Evolutionary conservation across 2,113 vertebrate species (phyloP), one percentile per base, ranked within the genome.

Genomic region (Phrynosoma blainvillii): DNA sequence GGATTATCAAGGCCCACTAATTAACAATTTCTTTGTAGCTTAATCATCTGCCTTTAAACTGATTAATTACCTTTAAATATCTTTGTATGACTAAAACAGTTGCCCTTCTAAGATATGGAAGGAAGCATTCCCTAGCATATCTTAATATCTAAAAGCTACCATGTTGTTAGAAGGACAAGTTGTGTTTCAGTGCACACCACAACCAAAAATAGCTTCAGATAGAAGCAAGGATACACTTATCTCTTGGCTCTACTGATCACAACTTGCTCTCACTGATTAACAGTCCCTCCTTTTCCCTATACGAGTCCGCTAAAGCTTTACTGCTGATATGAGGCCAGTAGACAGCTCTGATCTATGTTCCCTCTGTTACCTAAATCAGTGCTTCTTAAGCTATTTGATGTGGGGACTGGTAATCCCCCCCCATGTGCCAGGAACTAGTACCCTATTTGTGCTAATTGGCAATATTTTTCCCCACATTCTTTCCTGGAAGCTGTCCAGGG

Each of bases 1-100:
- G 59, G 66, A 79, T 65, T 87, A 21, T 25, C 32, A 52, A 20
- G 25, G 30, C 86, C 32, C 7, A 68, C 36, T 71, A 62, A 82
- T 52, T 47, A 87, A 82, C 12, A 68, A 68, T n/a, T 59, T 42
- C 25, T 32, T 73, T 70, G 14, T 56, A 12, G 42, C 27, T 86
- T 52, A 52, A 79, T 86, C 40, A 14, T 68, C 76, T 86, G 76
- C 47, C 42, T 71, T 86, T 79, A 71, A 78, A 77, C n/a, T 75
- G 85, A 79, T 79, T 70, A 62, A 85, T 78, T 78, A 85, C 65
- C 84, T 85, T 40, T 12, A 77, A 78, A 30, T 32, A 23, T 59
- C 65, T 78, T 79, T 79, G 42, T 42, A 71, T 27, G 6, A 18
- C 77, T 13, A 70, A 32, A n/a, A 30, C 12, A 2, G 52, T 13